Conservation (phyloP, 2,797 vertebrate genomes). For the Clarias pachynema region DNA sequence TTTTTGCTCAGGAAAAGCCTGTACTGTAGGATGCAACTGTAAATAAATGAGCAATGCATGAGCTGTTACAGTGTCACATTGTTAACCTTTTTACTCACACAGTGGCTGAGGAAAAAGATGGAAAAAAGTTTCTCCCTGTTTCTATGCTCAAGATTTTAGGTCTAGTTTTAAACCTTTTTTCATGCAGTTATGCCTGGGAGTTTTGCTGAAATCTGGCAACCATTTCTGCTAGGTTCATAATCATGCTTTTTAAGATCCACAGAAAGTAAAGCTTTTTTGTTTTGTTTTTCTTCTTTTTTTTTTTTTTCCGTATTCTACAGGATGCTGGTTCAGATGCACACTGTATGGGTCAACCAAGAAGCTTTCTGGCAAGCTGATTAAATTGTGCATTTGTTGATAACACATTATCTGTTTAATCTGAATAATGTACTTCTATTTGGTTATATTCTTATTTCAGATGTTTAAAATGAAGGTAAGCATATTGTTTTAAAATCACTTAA, state of each 20-base stretch:
- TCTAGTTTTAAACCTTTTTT: background rate
- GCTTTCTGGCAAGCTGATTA: background rate
- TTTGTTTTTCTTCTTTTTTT: background rate
- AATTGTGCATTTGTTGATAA: background rate
- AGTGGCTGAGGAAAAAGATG: too few relatives aligned
- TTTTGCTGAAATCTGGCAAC: background rate
- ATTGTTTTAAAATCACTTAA: background rate
- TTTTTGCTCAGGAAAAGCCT: too few relatives aligned
- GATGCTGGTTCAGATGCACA: background rate
- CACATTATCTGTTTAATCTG: background rate
- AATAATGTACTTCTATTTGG: background rate
- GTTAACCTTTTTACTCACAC: too few relatives aligned
- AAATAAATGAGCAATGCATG: too few relatives aligned
- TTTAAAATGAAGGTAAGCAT: background rate
- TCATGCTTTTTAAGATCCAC: background rate
- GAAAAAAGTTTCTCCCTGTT: too few relatives aligned
- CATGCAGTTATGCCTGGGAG: background rate
- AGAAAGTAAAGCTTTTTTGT: background rate
- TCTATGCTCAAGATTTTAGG: too few relatives aligned
- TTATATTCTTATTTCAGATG: too few relatives aligned
- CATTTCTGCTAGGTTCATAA: background rate
- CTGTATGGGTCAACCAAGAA: background rate
- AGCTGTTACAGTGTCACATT: too few relatives aligned
- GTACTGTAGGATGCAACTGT: too few relatives aligned
- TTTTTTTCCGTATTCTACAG: background rate